Conservation (phyloP, 1,140 invertebrate species). For the Helicoverpa zea region DNA sequence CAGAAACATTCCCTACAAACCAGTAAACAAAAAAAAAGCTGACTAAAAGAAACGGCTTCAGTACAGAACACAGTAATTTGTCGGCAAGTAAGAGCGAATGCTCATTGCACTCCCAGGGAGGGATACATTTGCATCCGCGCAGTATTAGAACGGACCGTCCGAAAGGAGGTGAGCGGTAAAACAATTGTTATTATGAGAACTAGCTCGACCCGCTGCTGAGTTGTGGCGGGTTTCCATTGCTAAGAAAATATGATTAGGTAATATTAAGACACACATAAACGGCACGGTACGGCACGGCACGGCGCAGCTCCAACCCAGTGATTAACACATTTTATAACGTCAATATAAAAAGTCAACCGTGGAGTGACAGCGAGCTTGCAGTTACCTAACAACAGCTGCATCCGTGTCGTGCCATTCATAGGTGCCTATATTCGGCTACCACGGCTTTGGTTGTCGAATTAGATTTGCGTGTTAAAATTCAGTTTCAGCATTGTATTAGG, state of each 20-base stretch:
- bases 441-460: no score
- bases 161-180: constrained; percentile 56
- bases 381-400: no score
- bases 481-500: no score
- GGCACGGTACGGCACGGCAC: no score
- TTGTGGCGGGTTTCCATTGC: constrained; percentile 26
- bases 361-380: no score
- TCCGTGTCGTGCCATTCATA: no score
- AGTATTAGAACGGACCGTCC: constrained; percentile 60
- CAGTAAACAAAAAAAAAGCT: not conserved
- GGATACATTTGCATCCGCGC: constrained; percentile 64
- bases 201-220: constrained; percentile 46
- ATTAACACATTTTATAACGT: no score
- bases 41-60: constrained; percentile 1
- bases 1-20: not conserved
- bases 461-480: no score
- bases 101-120: constrained; percentile 44
- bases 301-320: no score
- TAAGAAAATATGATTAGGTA: not conserved
- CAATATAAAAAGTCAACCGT: no score
- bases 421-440: no score
- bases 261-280: not conserved
- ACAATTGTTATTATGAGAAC: constrained; percentile 62
- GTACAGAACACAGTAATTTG: constrained; percentile 44
- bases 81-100: constrained; percentile 38